Evolutionary conservation across 2,888 invertebrate genomes (phyloP).

Genomic region (Chrysolina haemoptera): DNA sequence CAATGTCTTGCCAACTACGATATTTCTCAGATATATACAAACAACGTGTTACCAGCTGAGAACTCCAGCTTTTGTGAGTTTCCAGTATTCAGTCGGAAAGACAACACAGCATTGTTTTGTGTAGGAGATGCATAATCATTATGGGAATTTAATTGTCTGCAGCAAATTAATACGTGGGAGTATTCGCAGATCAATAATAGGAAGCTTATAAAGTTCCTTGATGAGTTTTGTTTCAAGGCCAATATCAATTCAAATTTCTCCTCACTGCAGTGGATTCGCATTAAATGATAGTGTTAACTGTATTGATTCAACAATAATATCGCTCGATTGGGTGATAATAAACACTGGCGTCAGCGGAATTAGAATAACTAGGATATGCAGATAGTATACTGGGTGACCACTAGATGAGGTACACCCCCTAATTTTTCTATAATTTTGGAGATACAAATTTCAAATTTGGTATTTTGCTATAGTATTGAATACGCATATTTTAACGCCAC

Average conservation of each 20-base stretch:
- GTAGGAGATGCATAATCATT: slow-evolving; percentile 14
- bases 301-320: neutral
- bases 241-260: neutral
- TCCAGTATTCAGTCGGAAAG: slow-evolving; percentile 3
- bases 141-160: slow-evolving; percentile 6
- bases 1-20: neutral
- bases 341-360: no score
- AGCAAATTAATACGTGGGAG: slow-evolving; percentile 6
- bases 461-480: no score
- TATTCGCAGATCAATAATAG: neutral
- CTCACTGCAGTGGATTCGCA: no score
- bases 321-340: no score
- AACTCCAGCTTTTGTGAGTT: neutral
- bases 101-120: slow-evolving; percentile 8
- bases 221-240: neutral
- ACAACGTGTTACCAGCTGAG: neutral
- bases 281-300: no score
- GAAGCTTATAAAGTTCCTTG: neutral
- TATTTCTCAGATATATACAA: neutral
- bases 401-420: no score
- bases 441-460: no score
- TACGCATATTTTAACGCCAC: no score
- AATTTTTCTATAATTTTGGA: no score
- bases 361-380: no score
- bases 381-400: no score